phyloP scores from a whole-genome alignment of 2,113 vertebrate species.

The Hypomesus transpacificus region DNA sequence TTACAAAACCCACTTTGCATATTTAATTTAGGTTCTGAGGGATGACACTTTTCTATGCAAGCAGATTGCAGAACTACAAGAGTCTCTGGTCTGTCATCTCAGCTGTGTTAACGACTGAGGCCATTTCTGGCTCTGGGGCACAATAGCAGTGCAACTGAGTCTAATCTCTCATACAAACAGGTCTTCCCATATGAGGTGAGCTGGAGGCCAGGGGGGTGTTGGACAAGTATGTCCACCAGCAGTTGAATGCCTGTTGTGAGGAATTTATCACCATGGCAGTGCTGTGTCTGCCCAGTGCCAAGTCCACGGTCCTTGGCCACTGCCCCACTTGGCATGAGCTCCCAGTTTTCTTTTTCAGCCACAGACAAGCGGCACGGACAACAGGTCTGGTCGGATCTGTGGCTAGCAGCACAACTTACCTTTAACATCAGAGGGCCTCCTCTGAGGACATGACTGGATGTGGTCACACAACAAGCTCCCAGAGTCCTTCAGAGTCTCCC shows the following conservation, averaged over 20 bases:
- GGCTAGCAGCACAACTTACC: conserved; percentile 18
- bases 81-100: background rate
- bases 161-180: background rate
- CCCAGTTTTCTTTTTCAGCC: conserved; percentile 39
- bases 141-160: background rate
- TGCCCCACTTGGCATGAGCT: conserved; percentile 47
- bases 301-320: conserved; percentile 49
- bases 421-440: too few relatives aligned
- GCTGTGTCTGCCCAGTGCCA: conserved; percentile 34
- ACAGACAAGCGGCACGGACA: conserved; percentile 26
- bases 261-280: conserved; percentile 48
- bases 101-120: background rate
- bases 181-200: background rate
- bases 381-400: conserved; percentile 17
- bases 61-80: background rate
- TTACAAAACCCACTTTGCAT: background rate
- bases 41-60: background rate
- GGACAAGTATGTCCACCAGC: conserved; percentile 38
- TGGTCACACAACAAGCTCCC: too few relatives aligned
- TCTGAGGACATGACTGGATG: too few relatives aligned
- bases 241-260: conserved; percentile 46
- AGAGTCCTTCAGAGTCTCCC: too few relatives aligned
- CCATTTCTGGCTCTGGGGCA: background rate
- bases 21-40: background rate
- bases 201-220: conserved; percentile 5